phyloP scores from a whole-genome alignment of 2,888 invertebrate genomes.

The Drosophila mettleri region DNA sequence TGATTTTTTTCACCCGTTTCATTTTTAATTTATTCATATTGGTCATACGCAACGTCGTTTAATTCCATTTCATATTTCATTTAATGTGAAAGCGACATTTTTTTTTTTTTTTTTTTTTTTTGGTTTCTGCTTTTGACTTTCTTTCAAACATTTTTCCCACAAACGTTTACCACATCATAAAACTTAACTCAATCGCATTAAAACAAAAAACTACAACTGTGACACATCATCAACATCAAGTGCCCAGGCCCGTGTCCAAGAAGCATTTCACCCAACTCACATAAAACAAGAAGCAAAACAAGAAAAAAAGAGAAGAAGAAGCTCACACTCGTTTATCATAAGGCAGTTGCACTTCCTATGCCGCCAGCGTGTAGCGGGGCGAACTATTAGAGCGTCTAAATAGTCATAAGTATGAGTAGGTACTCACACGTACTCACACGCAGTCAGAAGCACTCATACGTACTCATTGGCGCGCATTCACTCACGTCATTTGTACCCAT shows the following conservation, averaged over 20 bases:
- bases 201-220: slow-evolving; percentile 58
- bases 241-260: slow-evolving; percentile 46
- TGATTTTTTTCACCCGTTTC: slow-evolving; percentile 5
- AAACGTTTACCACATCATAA: slow-evolving; percentile 76
- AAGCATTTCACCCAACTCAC: slow-evolving; percentile 66
- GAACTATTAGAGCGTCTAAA: slow-evolving; percentile 48
- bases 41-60: slow-evolving; percentile 47
- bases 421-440: slow-evolving; percentile 1
- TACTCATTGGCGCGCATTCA: background rate
- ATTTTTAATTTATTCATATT: slow-evolving; percentile 63
- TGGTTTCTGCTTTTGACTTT: slow-evolving; percentile 56
- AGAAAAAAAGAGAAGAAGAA: slow-evolving; percentile 4
- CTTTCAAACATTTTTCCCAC: slow-evolving; percentile 68
- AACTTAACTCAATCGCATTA: slow-evolving; percentile 76
- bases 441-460: background rate
- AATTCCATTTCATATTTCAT: slow-evolving; percentile 43
- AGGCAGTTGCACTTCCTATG: slow-evolving; percentile 70
- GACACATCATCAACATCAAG: slow-evolving; percentile 79
- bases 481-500: slow-evolving; percentile 15
- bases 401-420: background rate
- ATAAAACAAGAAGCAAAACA: background rate
- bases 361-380: slow-evolving; percentile 28
- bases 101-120: background rate
- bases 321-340: slow-evolving; percentile 32
- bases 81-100: slow-evolving; percentile 77